These are phyloP conservation scores for Hypomecis punctinalis DNA, from an alignment of 2,888 invertebrate genomes.

Conservation along the genomic window DNA sequence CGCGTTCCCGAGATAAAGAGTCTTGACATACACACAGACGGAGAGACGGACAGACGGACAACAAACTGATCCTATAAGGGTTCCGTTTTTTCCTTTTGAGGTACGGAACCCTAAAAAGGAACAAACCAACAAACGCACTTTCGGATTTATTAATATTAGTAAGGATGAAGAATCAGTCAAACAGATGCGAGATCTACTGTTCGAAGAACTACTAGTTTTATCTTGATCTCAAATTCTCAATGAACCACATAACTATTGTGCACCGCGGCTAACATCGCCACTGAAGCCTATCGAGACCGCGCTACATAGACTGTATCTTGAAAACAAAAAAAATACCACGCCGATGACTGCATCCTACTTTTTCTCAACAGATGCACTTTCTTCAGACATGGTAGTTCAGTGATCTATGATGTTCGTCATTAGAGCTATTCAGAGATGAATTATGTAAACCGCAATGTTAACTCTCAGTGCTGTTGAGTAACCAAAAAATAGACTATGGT, in stretches of 20 bases:
- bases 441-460: background rate
- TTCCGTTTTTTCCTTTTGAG: no score
- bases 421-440: background rate
- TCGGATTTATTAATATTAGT: no score
- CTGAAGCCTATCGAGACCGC: slow-evolving; percentile 36
- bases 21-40: no score
- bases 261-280: slow-evolving; percentile 18
- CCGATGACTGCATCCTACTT: slow-evolving; percentile 46
- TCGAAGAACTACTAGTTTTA: background rate
- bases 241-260: slow-evolving; percentile 8
- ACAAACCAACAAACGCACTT: no score
- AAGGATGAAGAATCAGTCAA: no score
- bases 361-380: slow-evolving; percentile 44
- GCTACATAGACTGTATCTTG: slow-evolving; percentile 38
- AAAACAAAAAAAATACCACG: no score
- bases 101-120: no score
- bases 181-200: no score
- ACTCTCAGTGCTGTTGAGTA: no score
- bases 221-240: background rate
- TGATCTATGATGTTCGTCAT: slow-evolving; percentile 17
- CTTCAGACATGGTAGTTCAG: slow-evolving; percentile 26
- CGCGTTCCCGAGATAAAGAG: no score
- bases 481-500: background rate
- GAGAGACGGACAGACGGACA: no score
- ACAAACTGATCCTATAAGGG: no score